Evolutionary conservation across 2,797 vertebrate genomes (phyloP), one percentile per base, ranked within the genome.

Genomic region (Pangasius mekongensis): DNA sequence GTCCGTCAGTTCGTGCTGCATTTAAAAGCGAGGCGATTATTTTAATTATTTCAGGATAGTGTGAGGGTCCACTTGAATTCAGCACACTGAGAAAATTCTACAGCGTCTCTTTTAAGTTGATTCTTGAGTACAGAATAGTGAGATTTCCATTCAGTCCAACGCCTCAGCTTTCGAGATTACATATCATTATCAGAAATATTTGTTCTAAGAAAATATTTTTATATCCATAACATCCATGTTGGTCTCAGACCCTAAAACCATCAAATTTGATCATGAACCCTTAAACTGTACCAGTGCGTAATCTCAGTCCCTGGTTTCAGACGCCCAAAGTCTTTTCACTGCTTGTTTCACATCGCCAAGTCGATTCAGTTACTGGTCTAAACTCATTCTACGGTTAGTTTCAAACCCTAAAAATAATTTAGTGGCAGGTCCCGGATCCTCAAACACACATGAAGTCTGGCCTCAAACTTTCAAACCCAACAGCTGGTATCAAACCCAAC

Each of bases 21-120:
- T 88, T 86, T 83, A 84, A 87, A 84, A 83, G 39, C n/a, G 54
- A 86, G 64, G 71, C 58, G 43, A 83, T 90, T 86, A 85, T 88
- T 87, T 71, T 73, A 27, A 83, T 90, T 85, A 86, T 89, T 87
- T 71, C 52, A 69, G 66, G 49, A 88, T 83, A 87, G 80, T 36
- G 52, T 18, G 14, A 86, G 64, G 60, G 69, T 74, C 67, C 16
- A 47, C 39, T 87, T 56, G 27, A 78, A 27, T 67, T 78, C 58
- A 84, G 56, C 49, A 2, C 67, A 73, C 64, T 43, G 27, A 69
- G 30, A 54, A 87, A 22, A 47, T 64, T 71, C 66, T 62, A 0
- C 74, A 60, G 22, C 16, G 47, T 47, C 18, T 54, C 71, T 76
- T 83, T 77, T 85, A 78, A 71, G 54, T 27, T 22, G 36, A 5